These are phyloP conservation scores for Pluvianellus socialis DNA, from an alignment of 2,113 vertebrate species.

Conservation along the genomic window DNA sequence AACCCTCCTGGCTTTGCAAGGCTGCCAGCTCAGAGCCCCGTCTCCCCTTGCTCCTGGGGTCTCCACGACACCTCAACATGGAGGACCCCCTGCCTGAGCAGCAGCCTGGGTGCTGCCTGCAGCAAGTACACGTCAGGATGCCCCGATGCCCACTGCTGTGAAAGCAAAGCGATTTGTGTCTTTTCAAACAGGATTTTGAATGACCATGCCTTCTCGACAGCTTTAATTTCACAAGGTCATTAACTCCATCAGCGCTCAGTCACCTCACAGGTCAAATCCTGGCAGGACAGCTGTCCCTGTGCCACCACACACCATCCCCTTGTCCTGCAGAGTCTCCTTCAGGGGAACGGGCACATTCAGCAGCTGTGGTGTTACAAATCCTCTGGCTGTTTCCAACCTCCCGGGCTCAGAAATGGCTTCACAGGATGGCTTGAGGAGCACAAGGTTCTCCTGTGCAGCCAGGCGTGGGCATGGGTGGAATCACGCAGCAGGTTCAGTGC, in stretches of 20 bases:
- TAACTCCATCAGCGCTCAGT: background rate
- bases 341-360: background rate
- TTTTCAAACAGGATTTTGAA: background rate
- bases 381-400: background rate
- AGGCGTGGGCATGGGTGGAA: background rate
- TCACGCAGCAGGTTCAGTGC: background rate
- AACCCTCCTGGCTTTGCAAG: background rate
- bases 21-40: background rate
- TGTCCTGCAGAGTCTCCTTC: background rate
- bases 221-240: background rate
- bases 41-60: background rate
- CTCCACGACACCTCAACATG: accelerated
- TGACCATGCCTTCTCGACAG: background rate
- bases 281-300: background rate
- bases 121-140: background rate
- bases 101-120: background rate
- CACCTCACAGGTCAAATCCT: background rate
- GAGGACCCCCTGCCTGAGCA: background rate
- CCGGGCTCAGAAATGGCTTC: background rate
- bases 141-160: background rate
- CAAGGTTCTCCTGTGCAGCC: background rate
- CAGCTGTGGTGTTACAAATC: background rate
- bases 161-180: background rate
- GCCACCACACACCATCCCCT: background rate
- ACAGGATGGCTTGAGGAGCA: too few species aligned